Evolutionary conservation across 2,888 invertebrate species (phyloP), one percentile per base, ranked within the genome.

Genomic region (Euproctis similis): DNA sequence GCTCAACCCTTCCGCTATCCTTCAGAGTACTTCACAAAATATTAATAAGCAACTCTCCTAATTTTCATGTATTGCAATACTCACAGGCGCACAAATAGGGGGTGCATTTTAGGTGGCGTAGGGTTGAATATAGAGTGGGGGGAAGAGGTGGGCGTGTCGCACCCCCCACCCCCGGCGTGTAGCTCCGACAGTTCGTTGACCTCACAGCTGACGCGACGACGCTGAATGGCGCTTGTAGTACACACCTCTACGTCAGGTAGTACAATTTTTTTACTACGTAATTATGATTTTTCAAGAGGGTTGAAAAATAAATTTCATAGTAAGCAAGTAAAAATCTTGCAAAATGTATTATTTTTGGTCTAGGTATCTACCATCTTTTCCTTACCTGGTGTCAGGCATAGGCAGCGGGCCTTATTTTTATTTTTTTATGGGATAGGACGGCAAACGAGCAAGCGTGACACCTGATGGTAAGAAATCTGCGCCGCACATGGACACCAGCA

Each of bases 121-220:
- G 8, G 19, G 19, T 21, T 19, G 19, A 8, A n/a, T n/a, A n/a
- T n/a, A 54, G 63, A 56, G 63, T 39, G 54, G 30, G 22, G 12
- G 11, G n/a, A 12, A 12, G n/a, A n/a, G n/a, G 13, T 12, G 36
- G 14, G 30, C 26, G 34, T 34, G 34, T 20, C 34, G 10, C 24
- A 21, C 26, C 29, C 33, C 10, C 17, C 8, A 21, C 20, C 13
- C 49, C 48, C n/a, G n/a, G n/a, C n/a, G n/a, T n/a, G n/a, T n/a
- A n/a, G n/a, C n/a, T n/a, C 39, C 33, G 45, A 28, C 23, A 20
- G 76, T 63, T 63, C 75, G 35, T 38, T 48, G 66, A 72, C 55
- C 74, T 56, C 56, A 61, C 78, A 77, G 77, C 78, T 77, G 78
- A 77, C 74, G 68, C 59, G 61, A 26, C 59, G 41, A 19, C 45